A percentile compares a stretch with the other conserved stretches of the same genome.
These are phyloP conservation scores for Tenthredo mesomela DNA, from an alignment of 2,888 invertebrate genomes.

Conservation along the genomic window DNA sequence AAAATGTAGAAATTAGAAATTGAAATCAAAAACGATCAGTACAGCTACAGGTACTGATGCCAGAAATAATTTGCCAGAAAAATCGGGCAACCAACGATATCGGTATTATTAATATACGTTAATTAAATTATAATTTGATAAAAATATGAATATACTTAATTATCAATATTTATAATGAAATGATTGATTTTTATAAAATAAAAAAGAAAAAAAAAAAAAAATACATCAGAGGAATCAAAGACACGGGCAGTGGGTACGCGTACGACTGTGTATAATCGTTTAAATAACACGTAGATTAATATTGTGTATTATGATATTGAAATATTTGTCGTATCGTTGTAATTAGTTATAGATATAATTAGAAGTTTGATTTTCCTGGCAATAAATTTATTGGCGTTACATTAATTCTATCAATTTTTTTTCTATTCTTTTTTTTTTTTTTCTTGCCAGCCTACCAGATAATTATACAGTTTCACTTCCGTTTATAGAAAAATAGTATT, in stretches of 20 bases:
- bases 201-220: neutral
- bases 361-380: conserved; percentile 15
- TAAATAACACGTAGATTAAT: neutral
- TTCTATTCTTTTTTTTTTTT: too few species aligned
- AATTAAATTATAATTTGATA: neutral
- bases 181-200: neutral
- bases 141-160: too few species aligned
- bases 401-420: neutral
- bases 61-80: conserved; percentile 7
- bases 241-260: neutral
- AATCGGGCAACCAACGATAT: conserved; percentile 17
- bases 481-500: conserved; percentile 54
- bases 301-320: neutral
- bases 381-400: neutral
- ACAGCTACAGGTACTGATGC: neutral
- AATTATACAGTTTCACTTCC: conserved; percentile 11
- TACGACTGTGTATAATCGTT: neutral
- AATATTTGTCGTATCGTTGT: neutral
- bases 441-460: conserved; percentile 20
- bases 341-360: neutral
- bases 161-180: too few species aligned
- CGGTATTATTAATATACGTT: neutral
- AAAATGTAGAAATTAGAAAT: neutral
- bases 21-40: neutral
- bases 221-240: neutral